Base-by-base conservation (phyloP, 92 coral and sea anemone genomes). In the Actinostola sp. region DNA sequence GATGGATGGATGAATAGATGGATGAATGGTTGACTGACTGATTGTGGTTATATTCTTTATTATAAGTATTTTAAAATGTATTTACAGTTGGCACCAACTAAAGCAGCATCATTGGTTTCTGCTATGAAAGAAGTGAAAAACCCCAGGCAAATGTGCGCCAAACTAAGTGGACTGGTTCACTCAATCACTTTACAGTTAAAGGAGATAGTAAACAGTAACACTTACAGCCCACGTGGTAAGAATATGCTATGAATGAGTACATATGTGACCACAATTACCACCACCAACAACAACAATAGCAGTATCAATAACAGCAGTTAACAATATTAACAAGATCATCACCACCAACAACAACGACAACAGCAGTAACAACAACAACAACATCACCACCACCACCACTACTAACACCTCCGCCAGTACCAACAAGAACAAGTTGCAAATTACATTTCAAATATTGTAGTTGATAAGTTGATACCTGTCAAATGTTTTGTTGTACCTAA, bases 41-140 rank as follows among this genome's bases (percentile, higher is more conserved):
- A n/a, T n/a, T 41, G 46, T 41, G 46, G 46, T 8, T 41, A 7
- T 41, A 8, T 15, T 41, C 8, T 56, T 24, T 55, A 23, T 7
- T 28, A 24, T 10, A 55, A 1, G 34, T 55, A 1, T 60, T 65
- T 0, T 44, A 41, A 32, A n/a, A 32, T 23, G 21, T 25, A n/a
- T 83, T 25, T 19, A 16, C 76, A 90, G 96, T 86, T 90, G 27
- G 89, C 92, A 31, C 93, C 98, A 6, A 82, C 91, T 32, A 70
- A 77, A 74, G 79, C 94, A 8, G 75, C 65, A 9, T 93, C 98
- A 15, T 82, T 91, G 59, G 34, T 91, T 19, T 80, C 91, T 44
- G 98, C 98, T 54, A 82, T 93, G 84, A 91, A 91, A 63, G 70
- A 62, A 45, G 93, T 91, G 0, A 73, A 93, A 67, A 93, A 93